Base-by-base conservation (phyloP, 2,888 invertebrate genomes). In the Latrodectus elegans region DNA sequence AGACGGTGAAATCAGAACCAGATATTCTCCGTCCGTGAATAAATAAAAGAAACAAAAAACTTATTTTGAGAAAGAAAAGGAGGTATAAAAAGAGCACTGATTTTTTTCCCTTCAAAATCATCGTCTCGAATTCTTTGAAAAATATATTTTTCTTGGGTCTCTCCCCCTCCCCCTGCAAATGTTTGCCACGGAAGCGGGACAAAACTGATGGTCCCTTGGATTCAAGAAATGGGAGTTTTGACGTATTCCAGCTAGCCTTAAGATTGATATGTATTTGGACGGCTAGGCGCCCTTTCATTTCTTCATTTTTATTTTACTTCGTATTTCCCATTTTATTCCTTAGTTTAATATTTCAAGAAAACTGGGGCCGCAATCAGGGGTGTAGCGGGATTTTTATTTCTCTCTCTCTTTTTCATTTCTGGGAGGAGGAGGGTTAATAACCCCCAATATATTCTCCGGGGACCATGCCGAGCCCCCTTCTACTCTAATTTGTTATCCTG, bases 261-360 rank as follows among this genome's bases (percentile, higher is more conserved):
- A 87, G 86, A 87, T 87, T 87, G 86, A 87, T 87, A 87, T 87
- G 81, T 81, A 87, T 87, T 87, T 87, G 86, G 86, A 87, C 86
- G 53, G 81, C 72, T 49, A 55, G 81, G 81, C 81, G 76, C 80
- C 85, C 75, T 38, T 65, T 60, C 15, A 38, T 60, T 38, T 15
- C 53, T 9, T 55, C 49, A 70, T 84, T 78, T 82, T 67, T 73
- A 65, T 76, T 38, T 38, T 84, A 51, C 70, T 70, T 75, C 70
- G 14, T 74, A 38, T 38, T 38, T 38, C n/a, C n/a, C 80, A 85
- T 86, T 76, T 71, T 80, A 77, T 87, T 87, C 67, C 77, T 80
- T 67, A 87, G 86, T 87, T 87, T 87, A 87, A 87, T 87, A 87
- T 87, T 87, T 87, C 86, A 87, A 87, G 86, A 87, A 38, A 87